phyloP scores from a whole-genome alignment of 1,140 invertebrate species.

The Brachionus plicatilis region DNA sequence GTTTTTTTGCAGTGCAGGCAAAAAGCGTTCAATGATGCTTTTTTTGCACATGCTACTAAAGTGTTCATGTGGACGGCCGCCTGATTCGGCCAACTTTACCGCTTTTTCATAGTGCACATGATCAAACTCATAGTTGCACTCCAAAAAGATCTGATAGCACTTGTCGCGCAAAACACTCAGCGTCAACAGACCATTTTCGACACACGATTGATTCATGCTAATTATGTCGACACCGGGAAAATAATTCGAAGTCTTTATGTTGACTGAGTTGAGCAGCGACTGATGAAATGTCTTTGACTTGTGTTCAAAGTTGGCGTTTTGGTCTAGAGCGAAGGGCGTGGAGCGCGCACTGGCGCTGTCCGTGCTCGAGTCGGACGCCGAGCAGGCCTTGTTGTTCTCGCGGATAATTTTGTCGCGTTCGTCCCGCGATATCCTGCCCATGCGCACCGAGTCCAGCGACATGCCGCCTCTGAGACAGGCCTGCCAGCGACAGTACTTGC shows the following conservation, averaged over 20 bases:
- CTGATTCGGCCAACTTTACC: too few species aligned
- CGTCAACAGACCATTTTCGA: neutral
- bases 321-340: neutral
- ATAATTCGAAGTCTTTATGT: neutral
- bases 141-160: neutral
- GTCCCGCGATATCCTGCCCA: conserved; percentile 9
- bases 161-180: neutral
- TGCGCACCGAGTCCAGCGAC: neutral
- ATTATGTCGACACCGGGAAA: conserved; percentile 16
- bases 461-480: conserved; percentile 48
- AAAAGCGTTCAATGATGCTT: neutral
- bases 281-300: neutral
- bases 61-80: neutral
- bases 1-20: neutral
- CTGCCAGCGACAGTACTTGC: conserved; percentile 56
- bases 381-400: neutral
- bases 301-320: neutral
- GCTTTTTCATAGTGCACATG: neutral
- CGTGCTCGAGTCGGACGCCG: neutral
- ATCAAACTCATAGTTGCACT: conserved; percentile 1
- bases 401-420: neutral
- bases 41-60: neutral
- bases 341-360: neutral
- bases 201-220: neutral
- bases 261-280: neutral